Evolutionary conservation across 2,113 vertebrate species (phyloP).

Genomic region (Tachycineta bicolor): DNA sequence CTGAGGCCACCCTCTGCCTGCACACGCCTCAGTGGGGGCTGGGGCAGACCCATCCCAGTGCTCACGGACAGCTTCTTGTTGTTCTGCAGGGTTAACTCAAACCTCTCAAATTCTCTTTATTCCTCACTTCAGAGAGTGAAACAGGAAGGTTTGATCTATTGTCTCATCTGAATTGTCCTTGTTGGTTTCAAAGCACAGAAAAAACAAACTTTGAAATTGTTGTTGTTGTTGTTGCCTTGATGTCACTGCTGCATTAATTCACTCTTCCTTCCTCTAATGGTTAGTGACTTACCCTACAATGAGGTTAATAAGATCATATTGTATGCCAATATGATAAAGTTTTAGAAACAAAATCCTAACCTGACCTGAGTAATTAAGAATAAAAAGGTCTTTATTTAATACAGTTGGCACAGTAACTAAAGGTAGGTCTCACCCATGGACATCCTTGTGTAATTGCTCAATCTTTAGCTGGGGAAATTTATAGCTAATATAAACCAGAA

Average conservation of each 20-base stretch:
- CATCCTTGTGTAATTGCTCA: not conserved
- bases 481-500: not conserved
- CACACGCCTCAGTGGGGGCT: accelerated
- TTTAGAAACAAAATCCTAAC: not conserved
- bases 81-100: not conserved
- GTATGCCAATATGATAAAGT: not conserved
- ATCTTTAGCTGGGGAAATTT: not conserved
- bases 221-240: not conserved
- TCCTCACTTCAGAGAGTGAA: not conserved
- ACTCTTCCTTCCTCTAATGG: not conserved
- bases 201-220: not conserved
- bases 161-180: not conserved
- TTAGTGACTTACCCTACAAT: not conserved
- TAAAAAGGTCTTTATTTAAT: not conserved
- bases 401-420: not conserved
- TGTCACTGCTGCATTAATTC: not conserved
- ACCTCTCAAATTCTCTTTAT: not conserved
- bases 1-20: not conserved
- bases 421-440: not conserved
- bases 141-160: not conserved
- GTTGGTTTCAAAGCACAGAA: not conserved
- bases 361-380: not conserved
- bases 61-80: not conserved
- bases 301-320: not conserved
- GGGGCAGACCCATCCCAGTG: not conserved